phyloP scores from a whole-genome alignment of 2,797 vertebrate species.

The Diplodus puntazzo region DNA sequence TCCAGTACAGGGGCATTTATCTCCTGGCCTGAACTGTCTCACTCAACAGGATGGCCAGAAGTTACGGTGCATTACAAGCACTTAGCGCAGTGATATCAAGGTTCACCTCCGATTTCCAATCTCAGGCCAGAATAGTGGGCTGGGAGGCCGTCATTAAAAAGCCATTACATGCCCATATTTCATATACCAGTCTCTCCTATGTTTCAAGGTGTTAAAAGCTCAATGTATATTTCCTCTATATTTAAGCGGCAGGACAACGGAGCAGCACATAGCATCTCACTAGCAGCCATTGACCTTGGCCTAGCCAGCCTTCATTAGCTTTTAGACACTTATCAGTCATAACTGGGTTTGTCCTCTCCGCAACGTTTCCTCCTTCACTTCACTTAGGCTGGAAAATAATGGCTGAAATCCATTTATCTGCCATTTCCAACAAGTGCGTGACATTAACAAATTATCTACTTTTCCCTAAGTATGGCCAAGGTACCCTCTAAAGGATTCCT shows the following conservation, averaged over 20 bases:
- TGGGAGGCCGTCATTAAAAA: slow-evolving; percentile 91
- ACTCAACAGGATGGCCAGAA: slow-evolving; percentile 86
- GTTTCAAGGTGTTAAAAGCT: slow-evolving; percentile 92
- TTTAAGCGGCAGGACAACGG: slow-evolving; percentile 87
- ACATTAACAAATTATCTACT: slow-evolving; percentile 92
- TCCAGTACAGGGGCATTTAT: slow-evolving; percentile 82
- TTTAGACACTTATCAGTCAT: slow-evolving; percentile 93
- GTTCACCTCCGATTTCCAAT: slow-evolving; percentile 91
- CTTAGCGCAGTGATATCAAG: slow-evolving; percentile 90
- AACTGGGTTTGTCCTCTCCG: slow-evolving; percentile 89
- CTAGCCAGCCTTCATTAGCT: slow-evolving; percentile 91
- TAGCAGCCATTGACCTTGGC: slow-evolving; percentile 90
- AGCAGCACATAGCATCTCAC: slow-evolving; percentile 86
- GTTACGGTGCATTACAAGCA: slow-evolving; percentile 90
- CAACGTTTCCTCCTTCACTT: slow-evolving; percentile 89
- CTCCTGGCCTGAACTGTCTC: slow-evolving; percentile 86
- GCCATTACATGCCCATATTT: slow-evolving; percentile 91
- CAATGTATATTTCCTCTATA: slow-evolving; percentile 90
- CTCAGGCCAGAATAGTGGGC: slow-evolving; percentile 87
- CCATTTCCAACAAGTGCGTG: slow-evolving; percentile 91
- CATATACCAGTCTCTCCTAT: slow-evolving; percentile 87
- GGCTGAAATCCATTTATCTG: slow-evolving; percentile 92
- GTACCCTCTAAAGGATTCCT: slow-evolving; percentile 89
- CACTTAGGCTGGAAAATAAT: slow-evolving; percentile 91
- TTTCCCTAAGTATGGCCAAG: slow-evolving; percentile 90